Evolutionary conservation across 2,113 vertebrate species (phyloP).

Genomic region (Trinectes maculatus): DNA sequence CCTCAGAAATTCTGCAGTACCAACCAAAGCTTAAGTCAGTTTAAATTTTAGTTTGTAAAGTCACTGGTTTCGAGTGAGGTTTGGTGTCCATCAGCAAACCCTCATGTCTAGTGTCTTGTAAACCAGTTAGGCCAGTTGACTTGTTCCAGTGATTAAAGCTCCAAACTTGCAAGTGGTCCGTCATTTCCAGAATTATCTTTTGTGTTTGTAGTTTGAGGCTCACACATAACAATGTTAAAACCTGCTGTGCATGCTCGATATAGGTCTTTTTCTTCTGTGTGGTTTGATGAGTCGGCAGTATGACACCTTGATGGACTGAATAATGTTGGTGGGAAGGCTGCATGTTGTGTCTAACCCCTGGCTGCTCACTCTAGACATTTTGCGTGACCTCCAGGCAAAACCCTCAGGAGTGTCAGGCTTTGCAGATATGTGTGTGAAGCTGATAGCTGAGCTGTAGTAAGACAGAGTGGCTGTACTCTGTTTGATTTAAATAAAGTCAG

Average conservation of each 20-base stretch:
- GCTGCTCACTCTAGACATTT: conserved; percentile 2
- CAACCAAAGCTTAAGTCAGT: too few species aligned
- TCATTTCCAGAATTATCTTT: background rate
- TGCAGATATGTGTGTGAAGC: conserved; percentile 29
- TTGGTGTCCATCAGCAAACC: background rate
- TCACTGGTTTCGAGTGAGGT: background rate
- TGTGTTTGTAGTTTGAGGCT: background rate
- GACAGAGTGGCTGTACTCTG: conserved; percentile 5
- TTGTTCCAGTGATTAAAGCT: background rate
- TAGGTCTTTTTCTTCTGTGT: conserved; percentile 6
- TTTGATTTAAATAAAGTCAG: conserved; percentile 57
- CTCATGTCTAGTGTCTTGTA: background rate
- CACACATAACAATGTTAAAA: background rate
- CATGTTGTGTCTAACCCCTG: background rate
- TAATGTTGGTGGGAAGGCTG: background rate
- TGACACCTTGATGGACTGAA: background rate
- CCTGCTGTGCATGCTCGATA: background rate
- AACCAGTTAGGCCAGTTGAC: background rate
- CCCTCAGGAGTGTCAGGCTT: conserved; percentile 1
- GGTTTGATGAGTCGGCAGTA: background rate
- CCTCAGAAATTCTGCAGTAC: too few species aligned
- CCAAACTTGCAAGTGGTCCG: too few species aligned
- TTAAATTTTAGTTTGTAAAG: background rate
- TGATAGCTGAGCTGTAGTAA: conserved; percentile 24
- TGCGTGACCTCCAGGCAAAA: conserved; percentile 36